phyloP scores from a whole-genome alignment of 2,113 vertebrate species.

The Opisthocomus hoazin region DNA sequence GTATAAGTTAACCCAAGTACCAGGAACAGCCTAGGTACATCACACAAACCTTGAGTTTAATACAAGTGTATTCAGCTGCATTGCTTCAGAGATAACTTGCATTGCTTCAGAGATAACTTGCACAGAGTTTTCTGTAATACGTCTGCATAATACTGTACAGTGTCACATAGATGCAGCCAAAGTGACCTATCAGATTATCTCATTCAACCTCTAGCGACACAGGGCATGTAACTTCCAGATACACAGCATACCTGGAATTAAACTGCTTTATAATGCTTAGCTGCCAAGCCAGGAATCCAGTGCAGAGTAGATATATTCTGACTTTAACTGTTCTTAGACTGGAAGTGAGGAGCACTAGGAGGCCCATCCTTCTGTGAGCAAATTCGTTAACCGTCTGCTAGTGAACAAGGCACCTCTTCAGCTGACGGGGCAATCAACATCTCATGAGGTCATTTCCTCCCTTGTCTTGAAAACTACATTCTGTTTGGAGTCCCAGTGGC shows the following conservation, averaged over 20 bases:
- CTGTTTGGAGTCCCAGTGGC: neutral
- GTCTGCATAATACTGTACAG: fast-evolving
- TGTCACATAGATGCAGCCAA: neutral
- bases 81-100: neutral
- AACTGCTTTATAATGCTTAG: neutral
- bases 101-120: neutral
- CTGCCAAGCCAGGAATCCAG: neutral
- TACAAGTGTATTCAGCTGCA: fast-evolving
- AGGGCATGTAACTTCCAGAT: fast-evolving
- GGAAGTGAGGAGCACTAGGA: neutral
- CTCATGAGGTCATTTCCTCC: neutral
- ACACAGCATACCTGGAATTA: neutral
- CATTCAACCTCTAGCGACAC: fast-evolving
- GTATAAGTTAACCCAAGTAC: neutral
- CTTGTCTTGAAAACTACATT: neutral
- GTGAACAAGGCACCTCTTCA: neutral
- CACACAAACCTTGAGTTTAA: neutral
- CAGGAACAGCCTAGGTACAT: neutral
- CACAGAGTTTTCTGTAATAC: neutral
- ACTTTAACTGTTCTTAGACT: neutral
- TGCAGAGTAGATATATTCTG: neutral
- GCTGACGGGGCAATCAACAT: neutral
- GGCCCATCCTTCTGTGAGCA: neutral
- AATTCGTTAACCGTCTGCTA: fast-evolving
- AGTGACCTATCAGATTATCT: neutral